Base-by-base conservation (phyloP, 1,140 invertebrate genomes). In the Penaeus chinensis region DNA sequence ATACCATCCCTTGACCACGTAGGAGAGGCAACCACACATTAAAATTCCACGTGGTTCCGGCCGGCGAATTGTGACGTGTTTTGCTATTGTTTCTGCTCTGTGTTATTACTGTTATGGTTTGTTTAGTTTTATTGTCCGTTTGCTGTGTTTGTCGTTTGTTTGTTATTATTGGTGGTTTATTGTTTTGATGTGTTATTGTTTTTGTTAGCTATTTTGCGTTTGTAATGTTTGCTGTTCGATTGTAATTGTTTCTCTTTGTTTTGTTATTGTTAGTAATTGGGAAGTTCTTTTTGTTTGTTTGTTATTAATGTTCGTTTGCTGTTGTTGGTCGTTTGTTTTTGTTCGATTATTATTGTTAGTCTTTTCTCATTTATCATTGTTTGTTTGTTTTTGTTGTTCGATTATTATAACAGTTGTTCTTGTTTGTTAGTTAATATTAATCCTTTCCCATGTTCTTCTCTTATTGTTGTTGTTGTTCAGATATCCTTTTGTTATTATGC, bases 361-460 rank as follows among this genome's bases (percentile, higher is more conserved):
- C 0, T 77, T 77, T n/a, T 77, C 37, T 20, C 32, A 32, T 77
- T 77, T n/a, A 13, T 77, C 0, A n/a, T 22, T n/a, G 20, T 77
- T n/a, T 77, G 19, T n/a, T 77, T 77, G 74, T 77, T 77, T 22
- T 77, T 42, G n/a, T 42, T 42, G 7, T 77, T 77, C 37, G 19
- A 3, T 32, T 77, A 3, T 32, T 77, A 10, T 42, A 11, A 19
- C 24, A 2, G 42, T 80, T 60, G 8, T 80, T 60, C 5, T 18
- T 22, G 16, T 80, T 8, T 18, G 19, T 80, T 11, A 61, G 19
- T 47, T 60, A 0, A 0, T 20, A 19, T 60, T 80, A 22, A 22
- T 19, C 27, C 13, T 47, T 20, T 11, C 8, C 3, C 5, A 42
- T 16, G 5, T 20, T 19, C n/a, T 79, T 19, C 54, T 60, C 7